phyloP scores from a whole-genome alignment of 2,888 invertebrate genomes.

The Rhorus exstirpatorius region DNA sequence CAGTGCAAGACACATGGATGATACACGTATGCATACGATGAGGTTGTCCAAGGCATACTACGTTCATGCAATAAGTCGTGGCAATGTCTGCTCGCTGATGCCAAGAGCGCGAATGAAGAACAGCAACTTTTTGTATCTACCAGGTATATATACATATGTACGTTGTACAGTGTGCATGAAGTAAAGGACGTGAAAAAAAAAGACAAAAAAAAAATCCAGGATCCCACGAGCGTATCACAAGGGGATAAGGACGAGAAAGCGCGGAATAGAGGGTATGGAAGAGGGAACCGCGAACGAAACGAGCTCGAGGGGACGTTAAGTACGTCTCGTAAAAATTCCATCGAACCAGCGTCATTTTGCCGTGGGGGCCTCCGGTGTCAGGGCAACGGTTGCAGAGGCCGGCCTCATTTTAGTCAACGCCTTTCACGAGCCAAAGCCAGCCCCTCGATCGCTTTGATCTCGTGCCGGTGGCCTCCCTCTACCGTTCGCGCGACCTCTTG shows the following conservation, averaged over 20 bases:
- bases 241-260: constrained; percentile 52
- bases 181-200: not conserved
- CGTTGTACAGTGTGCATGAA: not conserved
- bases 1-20: not conserved
- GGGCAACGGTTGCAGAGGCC: constrained; percentile 74
- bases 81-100: constrained; percentile 11
- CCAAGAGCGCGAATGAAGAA: constrained; percentile 35
- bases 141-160: not conserved
- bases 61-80: not conserved
- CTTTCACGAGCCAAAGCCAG: constrained; percentile 84
- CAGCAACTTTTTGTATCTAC: constrained; percentile 25
- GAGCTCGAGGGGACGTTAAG: constrained; percentile 81
- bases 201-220: constrained; percentile 34
- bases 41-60: not conserved
- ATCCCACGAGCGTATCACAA: constrained; percentile 37
- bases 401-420: constrained; percentile 81
- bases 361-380: constrained; percentile 83
- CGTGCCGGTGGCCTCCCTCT: constrained; percentile 70
- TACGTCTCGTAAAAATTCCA: constrained; percentile 85
- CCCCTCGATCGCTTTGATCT: constrained; percentile 83
- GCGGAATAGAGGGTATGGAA: constrained; percentile 8
- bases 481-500: constrained; percentile 37
- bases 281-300: constrained; percentile 27
- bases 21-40: constrained; percentile 1
- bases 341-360: constrained; percentile 84